These are phyloP conservation scores for Actinopyga echinites DNA, from an alignment of 53 echinoderm and acorn worm species.

Conservation along the genomic window DNA sequence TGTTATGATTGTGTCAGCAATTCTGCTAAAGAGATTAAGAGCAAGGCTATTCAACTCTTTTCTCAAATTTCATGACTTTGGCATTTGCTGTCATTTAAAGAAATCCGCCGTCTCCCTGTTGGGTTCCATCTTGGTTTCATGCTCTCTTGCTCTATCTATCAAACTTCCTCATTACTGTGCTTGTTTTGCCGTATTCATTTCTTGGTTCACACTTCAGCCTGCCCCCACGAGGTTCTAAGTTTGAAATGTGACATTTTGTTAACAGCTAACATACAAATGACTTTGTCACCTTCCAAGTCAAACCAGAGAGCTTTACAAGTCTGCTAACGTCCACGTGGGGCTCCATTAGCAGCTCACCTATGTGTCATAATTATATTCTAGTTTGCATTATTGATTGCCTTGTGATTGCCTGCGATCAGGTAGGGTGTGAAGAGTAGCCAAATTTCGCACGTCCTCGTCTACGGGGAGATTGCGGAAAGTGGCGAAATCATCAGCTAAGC, in stretches of 20 bases:
- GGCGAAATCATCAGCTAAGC: constrained; percentile 44
- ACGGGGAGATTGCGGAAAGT: constrained; percentile 33
- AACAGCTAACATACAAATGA: constrained; percentile 55
- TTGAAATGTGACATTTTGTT: constrained; percentile 52
- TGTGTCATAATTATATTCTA: constrained; percentile 48
- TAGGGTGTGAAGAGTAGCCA: constrained; percentile 44
- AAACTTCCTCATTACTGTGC: constrained; percentile 28
- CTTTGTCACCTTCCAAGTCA: constrained; percentile 44
- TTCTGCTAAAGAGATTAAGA: constrained; percentile 38
- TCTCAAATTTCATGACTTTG: constrained; percentile 33
- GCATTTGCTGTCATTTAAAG: constrained; percentile 40
- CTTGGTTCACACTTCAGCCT: constrained; percentile 45
- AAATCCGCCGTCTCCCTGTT: constrained; percentile 23
- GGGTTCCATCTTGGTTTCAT: not conserved
- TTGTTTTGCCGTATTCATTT: constrained; percentile 7
- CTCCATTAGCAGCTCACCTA: constrained; percentile 20
- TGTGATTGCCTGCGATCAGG: constrained; percentile 35
- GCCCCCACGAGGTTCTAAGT: constrained; percentile 46
- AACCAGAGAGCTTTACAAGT: constrained; percentile 41
- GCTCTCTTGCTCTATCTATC: constrained; percentile 41
- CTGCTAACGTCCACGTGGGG: constrained; percentile 29
- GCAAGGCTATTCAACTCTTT: constrained; percentile 29
- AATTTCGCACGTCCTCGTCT: constrained; percentile 30
- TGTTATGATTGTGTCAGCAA: constrained; percentile 32
- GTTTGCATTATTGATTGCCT: constrained; percentile 48